phyloP scores from a whole-genome alignment of 2,888 invertebrate species.

The Azorinus chamasolen region DNA sequence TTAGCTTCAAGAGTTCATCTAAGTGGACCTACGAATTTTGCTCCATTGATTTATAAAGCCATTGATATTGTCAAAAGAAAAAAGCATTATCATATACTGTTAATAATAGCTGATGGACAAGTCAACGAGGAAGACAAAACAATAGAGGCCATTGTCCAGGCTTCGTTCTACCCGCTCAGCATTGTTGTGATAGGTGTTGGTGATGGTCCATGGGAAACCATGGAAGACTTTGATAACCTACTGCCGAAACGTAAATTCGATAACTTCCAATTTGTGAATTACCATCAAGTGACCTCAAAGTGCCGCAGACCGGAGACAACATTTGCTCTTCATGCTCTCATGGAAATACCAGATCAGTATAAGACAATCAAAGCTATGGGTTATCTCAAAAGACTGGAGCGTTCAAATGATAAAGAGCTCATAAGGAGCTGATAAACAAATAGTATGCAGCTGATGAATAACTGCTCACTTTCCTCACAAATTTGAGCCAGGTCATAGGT shows the following conservation, averaged over 20 bases:
- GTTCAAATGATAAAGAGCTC: no score
- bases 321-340: conserved; percentile 87
- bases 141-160: conserved; percentile 87
- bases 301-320: conserved; percentile 83
- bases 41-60: conserved; percentile 87
- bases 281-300: conserved; percentile 84
- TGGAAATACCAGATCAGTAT: conserved; percentile 88
- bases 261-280: conserved; percentile 88
- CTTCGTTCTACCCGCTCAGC: conserved; percentile 87
- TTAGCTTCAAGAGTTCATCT: conserved; percentile 86
- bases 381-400: conserved; percentile 66
- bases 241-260: conserved; percentile 87
- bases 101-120: conserved; percentile 88
- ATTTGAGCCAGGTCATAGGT: no score
- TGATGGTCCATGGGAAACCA: conserved; percentile 88
- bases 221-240: conserved; percentile 87
- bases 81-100: conserved; percentile 84
- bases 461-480: no score
- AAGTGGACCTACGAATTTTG: conserved; percentile 88
- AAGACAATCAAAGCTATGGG: conserved; percentile 83
- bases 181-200: conserved; percentile 88
- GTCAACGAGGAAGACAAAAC: conserved; percentile 87
- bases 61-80: conserved; percentile 86
- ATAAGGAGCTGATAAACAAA: no score
- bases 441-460: no score